These are phyloP conservation scores for Momotus momota DNA, from an alignment of 2,797 vertebrate species.

Conservation along the genomic window DNA sequence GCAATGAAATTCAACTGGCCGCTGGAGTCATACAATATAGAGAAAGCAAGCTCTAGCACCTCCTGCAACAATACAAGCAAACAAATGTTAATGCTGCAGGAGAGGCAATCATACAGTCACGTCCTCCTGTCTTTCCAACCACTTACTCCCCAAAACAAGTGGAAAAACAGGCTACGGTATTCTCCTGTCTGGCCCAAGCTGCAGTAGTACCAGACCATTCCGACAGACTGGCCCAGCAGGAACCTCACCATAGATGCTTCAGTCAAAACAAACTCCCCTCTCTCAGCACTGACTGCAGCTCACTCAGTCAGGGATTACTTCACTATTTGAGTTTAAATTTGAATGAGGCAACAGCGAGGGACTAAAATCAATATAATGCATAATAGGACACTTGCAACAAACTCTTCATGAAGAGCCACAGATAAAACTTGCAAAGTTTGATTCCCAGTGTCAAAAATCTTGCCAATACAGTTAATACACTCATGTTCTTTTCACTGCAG, in stretches of 20 bases:
- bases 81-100: not conserved
- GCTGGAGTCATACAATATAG: constrained; percentile 96
- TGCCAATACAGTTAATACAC: not conserved
- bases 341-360: not conserved
- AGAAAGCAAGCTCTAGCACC: constrained; percentile 97
- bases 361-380: not conserved
- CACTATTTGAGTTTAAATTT: not conserved
- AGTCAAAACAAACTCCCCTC: not conserved
- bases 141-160: not conserved
- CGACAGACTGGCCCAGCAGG: not conserved
- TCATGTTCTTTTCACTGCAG: not conserved
- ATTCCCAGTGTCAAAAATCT: not conserved
- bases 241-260: not conserved
- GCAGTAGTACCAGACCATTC: not conserved
- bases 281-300: not conserved
- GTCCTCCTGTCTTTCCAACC: not conserved
- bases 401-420: not conserved
- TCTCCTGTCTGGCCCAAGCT: not conserved
- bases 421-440: not conserved
- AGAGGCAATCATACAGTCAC: not conserved
- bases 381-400: not conserved
- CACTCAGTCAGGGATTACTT: not conserved
- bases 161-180: not conserved
- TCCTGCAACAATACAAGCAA: constrained; percentile 82
- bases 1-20: constrained; percentile 98